Conservation (phyloP, 2,888 invertebrate genomes). For the Orchesella flavescens region DNA sequence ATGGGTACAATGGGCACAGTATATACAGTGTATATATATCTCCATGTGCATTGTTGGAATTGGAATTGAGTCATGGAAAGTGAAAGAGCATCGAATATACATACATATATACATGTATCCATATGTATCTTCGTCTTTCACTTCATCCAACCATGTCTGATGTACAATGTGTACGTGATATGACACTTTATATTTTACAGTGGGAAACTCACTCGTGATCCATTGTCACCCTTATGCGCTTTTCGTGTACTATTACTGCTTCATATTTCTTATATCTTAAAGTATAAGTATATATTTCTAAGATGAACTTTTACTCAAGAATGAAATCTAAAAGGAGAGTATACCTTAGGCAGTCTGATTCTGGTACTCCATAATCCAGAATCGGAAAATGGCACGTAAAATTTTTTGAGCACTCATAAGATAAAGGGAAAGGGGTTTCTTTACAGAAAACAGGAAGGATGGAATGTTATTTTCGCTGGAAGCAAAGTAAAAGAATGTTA, state of each 20-base stretch:
- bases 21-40: background rate
- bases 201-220: background rate
- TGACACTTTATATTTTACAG: background rate
- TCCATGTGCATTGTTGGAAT: background rate
- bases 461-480: constrained; percentile 39
- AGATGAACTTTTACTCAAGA: no score
- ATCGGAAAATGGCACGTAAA: constrained; percentile 66
- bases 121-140: constrained; percentile 7
- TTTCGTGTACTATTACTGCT: constrained; percentile 5
- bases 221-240: constrained; percentile 23
- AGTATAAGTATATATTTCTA: no score
- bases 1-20: constrained; percentile 16
- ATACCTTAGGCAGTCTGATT: no score
- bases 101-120: no score
- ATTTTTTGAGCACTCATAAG: constrained; percentile 32
- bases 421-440: constrained; percentile 38
- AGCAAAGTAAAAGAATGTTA: constrained; percentile 44
- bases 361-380: constrained; percentile 48
- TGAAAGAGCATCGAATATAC: constrained; percentile 45
- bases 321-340: no score
- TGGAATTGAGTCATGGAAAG: constrained; percentile 59
- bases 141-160: constrained; percentile 5
- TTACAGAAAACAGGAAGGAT: constrained; percentile 11
- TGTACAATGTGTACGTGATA: background rate
- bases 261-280: no score